Evolutionary conservation across 2,888 invertebrate genomes (phyloP).

Genomic region (Calameuta filiformis): DNA sequence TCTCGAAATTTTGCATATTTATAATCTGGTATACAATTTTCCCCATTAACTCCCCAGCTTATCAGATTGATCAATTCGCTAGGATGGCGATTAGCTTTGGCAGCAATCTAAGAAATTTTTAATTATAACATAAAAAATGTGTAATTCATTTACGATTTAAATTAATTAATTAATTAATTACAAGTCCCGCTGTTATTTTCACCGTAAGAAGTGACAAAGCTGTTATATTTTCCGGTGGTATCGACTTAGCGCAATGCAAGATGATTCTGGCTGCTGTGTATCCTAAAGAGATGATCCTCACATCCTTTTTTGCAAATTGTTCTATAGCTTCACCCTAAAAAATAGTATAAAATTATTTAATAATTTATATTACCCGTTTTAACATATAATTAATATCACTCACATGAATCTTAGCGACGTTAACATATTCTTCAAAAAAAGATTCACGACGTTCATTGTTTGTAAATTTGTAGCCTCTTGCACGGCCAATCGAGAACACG

Average conservation of each 20-base stretch:
- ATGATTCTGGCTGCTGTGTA: slow-evolving; percentile 31
- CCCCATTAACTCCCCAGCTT: slow-evolving; percentile 34
- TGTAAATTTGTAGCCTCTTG: slow-evolving; percentile 35
- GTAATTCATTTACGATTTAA: neutral
- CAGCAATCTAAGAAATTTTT: slow-evolving; percentile 29
- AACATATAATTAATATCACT: neutral
- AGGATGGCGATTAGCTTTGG: slow-evolving; percentile 17
- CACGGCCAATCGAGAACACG: slow-evolving; percentile 33
- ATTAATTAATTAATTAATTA: slow-evolving; percentile 8
- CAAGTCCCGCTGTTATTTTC: slow-evolving; percentile 24
- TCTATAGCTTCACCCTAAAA: slow-evolving; percentile 33
- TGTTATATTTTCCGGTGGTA: slow-evolving; percentile 34
- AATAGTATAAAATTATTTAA: neutral
- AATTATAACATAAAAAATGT: neutral
- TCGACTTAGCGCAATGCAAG: slow-evolving; percentile 28
- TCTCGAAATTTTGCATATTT: slow-evolving; percentile 26
- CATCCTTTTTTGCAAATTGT: slow-evolving; percentile 31
- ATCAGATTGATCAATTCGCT: slow-evolving; percentile 38
- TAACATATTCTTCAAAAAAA: slow-evolving; percentile 30
- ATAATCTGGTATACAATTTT: slow-evolving; percentile 27
- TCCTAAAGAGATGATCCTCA: slow-evolving; percentile 30
- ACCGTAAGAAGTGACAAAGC: slow-evolving; percentile 24
- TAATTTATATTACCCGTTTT: neutral
- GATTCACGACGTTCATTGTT: slow-evolving; percentile 22
- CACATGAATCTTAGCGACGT: slow-evolving; percentile 7